Percentiles rank a stretch among this genome's conserved stretches.
Evolutionary conservation across 1,140 invertebrate species (phyloP).

Genomic region (Archivesica marissinica): DNA sequence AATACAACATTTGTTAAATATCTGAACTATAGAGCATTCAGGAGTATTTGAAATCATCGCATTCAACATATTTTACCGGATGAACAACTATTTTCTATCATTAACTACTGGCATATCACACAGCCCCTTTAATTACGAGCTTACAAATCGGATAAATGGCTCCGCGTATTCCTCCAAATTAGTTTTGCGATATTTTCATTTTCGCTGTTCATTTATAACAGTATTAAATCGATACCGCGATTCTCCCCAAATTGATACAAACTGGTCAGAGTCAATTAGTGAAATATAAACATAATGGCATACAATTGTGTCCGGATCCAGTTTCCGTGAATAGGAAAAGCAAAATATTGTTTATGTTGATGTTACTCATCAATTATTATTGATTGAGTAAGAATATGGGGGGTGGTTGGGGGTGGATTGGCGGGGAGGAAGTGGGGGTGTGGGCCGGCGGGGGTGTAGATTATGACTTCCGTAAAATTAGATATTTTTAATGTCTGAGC

Average conservation of each 20-base stretch:
- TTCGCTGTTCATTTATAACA: background rate
- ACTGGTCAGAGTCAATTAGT: slow-evolving; percentile 24
- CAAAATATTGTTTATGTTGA: no score
- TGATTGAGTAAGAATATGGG: no score
- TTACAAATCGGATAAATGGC: slow-evolving; percentile 4
- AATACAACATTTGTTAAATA: no score
- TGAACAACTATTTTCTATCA: background rate
- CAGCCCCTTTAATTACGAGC: slow-evolving; percentile 23
- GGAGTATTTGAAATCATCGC: no score
- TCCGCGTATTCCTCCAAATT: slow-evolving; percentile 15
- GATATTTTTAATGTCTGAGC: no score
- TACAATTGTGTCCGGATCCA: no score
- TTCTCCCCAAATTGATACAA: background rate
- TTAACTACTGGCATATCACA: background rate
- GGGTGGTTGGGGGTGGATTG: no score
- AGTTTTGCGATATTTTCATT: slow-evolving; percentile 26
- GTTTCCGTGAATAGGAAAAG: background rate
- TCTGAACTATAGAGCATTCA: background rate
- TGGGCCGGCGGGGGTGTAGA: no score
- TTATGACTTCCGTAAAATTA: no score
- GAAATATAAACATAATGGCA: background rate
- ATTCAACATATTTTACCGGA: background rate
- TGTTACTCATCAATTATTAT: no score
- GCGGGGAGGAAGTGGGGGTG: no score
- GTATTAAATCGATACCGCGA: background rate